A percentile compares a stretch with the other conserved stretches of the same genome.
Conservation (phyloP, 2,797 vertebrate genomes). For the Sardinella longiceps region DNA sequence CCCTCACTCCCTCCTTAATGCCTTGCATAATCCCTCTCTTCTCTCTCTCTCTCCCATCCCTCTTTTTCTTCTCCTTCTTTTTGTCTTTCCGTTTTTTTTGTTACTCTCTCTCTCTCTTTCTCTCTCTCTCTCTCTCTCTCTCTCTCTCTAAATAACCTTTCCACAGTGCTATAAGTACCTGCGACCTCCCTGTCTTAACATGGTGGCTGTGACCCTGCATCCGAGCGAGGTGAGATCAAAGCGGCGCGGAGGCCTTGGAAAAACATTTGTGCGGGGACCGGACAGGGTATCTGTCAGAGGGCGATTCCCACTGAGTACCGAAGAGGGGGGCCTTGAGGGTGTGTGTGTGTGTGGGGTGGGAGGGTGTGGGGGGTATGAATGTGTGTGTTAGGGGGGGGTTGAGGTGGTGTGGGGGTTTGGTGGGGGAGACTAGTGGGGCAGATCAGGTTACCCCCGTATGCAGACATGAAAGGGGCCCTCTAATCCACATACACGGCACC, state of each 20-base stretch:
- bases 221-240: slow-evolving; percentile 88
- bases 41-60: background rate
- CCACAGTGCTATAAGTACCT: slow-evolving; percentile 1
- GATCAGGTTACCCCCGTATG: slow-evolving; percentile 86
- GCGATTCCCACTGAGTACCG: slow-evolving; percentile 60
- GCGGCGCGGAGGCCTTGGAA: slow-evolving; percentile 86
- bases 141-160: slow-evolving; percentile 27
- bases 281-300: slow-evolving; percentile 86
- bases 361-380: slow-evolving; percentile 50
- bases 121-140: background rate
- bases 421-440: slow-evolving; percentile 71
- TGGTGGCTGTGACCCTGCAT: slow-evolving; percentile 82
- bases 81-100: too few species aligned
- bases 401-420: slow-evolving; percentile 65
- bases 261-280: slow-evolving; percentile 94
- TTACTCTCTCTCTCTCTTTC: background rate
- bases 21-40: too few species aligned
- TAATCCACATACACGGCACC: slow-evolving; percentile 78
- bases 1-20: background rate
- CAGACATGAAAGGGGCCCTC: slow-evolving; percentile 86
- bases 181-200: slow-evolving; percentile 64
- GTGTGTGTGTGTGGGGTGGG: background rate
- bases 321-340: slow-evolving; percentile 46
- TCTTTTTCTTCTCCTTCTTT: background rate
- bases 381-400: background rate